These are phyloP conservation scores for Brenthis hecate DNA, from an alignment of 2,888 invertebrate species.

Conservation along the genomic window DNA sequence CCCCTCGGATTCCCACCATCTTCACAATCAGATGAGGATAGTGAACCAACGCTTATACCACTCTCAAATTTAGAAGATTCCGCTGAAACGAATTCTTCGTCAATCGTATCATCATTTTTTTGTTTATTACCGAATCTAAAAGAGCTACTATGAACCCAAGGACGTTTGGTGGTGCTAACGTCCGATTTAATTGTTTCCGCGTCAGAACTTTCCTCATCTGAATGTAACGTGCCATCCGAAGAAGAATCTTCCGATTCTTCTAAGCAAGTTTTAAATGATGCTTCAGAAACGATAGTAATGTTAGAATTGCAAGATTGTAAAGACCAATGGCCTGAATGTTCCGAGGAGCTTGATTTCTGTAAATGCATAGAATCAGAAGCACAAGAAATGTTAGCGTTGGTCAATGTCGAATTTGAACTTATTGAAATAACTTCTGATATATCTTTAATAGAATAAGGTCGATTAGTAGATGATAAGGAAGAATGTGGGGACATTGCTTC, in stretches of 20 bases:
- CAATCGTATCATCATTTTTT: conserved; percentile 56
- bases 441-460: conserved; percentile 73
- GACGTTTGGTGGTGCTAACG: conserved; percentile 66
- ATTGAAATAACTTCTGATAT: conserved; percentile 72
- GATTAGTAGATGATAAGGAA: conserved; percentile 56
- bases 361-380: conserved; percentile 66
- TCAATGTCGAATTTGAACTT: conserved; percentile 60
- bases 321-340: conserved; percentile 75
- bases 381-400: conserved; percentile 61
- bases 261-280: conserved; percentile 69
- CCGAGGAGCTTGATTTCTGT: conserved; percentile 72
- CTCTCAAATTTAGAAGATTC: conserved; percentile 66
- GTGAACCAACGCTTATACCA: conserved; percentile 68
- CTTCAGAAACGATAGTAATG: conserved; percentile 67
- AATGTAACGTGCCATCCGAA: conserved; percentile 69
- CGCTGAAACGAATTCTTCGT: conserved; percentile 56
- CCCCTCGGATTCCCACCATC: conserved; percentile 52
- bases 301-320: conserved; percentile 73
- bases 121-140: conserved; percentile 64
- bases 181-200: conserved; percentile 74
- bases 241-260: conserved; percentile 65
- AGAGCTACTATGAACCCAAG: conserved; percentile 76
- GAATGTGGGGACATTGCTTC: conserved; percentile 63
- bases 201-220: conserved; percentile 71
- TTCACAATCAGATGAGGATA: conserved; percentile 67